These are phyloP conservation scores for Vanessa atalanta DNA, from an alignment of 1,140 invertebrate genomes.

Conservation along the genomic window DNA sequence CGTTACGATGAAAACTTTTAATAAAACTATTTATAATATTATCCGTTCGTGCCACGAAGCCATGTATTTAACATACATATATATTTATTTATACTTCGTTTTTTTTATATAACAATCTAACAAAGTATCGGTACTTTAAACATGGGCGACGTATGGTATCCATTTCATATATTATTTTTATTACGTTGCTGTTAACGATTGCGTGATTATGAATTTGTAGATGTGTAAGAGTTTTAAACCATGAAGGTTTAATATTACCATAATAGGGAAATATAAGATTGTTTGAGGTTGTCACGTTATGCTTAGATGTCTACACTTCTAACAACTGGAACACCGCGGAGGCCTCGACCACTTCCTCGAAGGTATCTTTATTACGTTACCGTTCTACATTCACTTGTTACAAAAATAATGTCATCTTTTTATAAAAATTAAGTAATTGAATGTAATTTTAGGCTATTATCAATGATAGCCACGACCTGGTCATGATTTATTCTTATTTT, in stretches of 20 bases:
- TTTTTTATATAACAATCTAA: neutral
- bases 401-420: conserved; percentile 12
- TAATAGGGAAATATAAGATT: conserved; percentile 28
- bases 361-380: conserved; percentile 26
- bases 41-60: neutral
- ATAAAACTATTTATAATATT: conserved; percentile 10
- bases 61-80: neutral
- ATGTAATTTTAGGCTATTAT: neutral
- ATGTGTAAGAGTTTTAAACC: conserved; percentile 2
- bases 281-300: conserved; percentile 27
- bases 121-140: no score
- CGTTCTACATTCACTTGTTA: conserved; percentile 15
- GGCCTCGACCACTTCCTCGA: conserved; percentile 24
- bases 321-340: conserved; percentile 17
- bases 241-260: conserved; percentile 16
- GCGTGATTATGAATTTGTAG: neutral
- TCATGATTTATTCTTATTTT: no score
- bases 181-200: neutral
- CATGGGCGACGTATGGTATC: no score
- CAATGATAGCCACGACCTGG: no score
- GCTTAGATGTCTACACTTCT: conserved; percentile 24
- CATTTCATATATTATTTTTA: no score
- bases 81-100: neutral
- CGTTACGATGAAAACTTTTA: neutral
- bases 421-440: neutral